phyloP scores from a whole-genome alignment of 2,797 vertebrate genomes.

The Anisognathus igniventris region DNA sequence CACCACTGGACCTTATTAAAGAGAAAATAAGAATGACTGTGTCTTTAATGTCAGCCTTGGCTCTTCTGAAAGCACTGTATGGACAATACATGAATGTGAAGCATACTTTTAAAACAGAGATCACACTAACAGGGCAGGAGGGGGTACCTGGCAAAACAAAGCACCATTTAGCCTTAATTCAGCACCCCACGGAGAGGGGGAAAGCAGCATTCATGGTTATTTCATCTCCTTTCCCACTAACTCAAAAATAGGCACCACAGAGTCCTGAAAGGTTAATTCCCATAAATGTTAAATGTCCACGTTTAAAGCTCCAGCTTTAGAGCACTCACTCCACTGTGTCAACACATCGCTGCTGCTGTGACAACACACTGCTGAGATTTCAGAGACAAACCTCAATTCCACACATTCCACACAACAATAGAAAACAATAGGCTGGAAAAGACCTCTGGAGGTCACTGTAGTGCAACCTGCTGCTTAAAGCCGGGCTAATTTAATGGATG shows the following conservation, averaged over 20 bases:
- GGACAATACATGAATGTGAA: not conserved
- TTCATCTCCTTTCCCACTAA: not conserved
- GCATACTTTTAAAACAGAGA: not conserved
- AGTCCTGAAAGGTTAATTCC: not conserved
- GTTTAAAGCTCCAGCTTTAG: not conserved
- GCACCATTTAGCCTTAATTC: not conserved
- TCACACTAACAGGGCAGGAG: not conserved
- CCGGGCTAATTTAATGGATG: not conserved
- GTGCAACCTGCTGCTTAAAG: constrained; percentile 17
- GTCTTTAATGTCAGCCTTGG: not conserved
- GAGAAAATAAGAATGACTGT: not conserved
- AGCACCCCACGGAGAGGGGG: not conserved
- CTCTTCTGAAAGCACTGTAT: not conserved
- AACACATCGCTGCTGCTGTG: not conserved
- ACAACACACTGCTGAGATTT: not conserved
- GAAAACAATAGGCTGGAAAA: constrained; percentile 17
- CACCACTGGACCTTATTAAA: not conserved
- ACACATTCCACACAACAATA: not conserved
- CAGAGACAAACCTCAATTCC: not conserved
- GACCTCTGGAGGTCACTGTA: constrained; percentile 63
- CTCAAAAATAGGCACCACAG: not conserved
- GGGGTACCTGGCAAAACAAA: not conserved
- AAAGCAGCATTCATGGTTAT: not conserved
- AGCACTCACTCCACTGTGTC: not conserved
- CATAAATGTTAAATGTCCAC: not conserved